A percentile compares a stretch with the other conserved stretches of the same genome.
Conservation (phyloP, 2,888 invertebrate species). For the Dione vanillae region DNA sequence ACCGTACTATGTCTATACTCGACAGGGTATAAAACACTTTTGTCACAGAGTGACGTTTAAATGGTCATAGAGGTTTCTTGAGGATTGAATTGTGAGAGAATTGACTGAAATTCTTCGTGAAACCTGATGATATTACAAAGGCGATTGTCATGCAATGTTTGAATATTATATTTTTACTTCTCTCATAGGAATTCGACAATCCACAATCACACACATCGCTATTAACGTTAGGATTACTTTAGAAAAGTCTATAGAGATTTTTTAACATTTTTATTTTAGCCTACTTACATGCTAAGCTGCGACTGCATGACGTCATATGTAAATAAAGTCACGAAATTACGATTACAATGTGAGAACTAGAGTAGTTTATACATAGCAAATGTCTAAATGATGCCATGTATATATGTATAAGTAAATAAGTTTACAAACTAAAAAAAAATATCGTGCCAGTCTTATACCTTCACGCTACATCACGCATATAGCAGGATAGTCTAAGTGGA, state of each 20-base stretch:
- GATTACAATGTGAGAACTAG: conserved; percentile 42
- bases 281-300: not conserved
- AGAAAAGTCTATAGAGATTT: no score
- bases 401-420: not conserved
- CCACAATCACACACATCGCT: no score
- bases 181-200: no score
- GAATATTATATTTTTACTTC: no score
- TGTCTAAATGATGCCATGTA: conserved; percentile 15
- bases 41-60: no score
- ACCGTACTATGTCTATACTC: not conserved
- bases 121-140: no score
- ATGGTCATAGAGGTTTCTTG: no score
- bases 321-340: conserved; percentile 23
- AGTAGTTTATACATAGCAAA: conserved; percentile 36
- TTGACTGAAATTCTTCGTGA: no score
- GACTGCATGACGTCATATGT: conserved; percentile 29
- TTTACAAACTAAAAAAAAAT: not conserved
- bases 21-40: no score
- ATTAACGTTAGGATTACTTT: no score
- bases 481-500: not conserved
- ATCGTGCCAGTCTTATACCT: not conserved
- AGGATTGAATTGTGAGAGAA: no score
- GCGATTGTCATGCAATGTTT: no score
- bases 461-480: not conserved
- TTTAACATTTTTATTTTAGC: not conserved